Evolutionary conservation across 1,140 invertebrate genomes (phyloP), one percentile per base, ranked within the genome.

Genomic region (Xylocopa sonorina): DNA sequence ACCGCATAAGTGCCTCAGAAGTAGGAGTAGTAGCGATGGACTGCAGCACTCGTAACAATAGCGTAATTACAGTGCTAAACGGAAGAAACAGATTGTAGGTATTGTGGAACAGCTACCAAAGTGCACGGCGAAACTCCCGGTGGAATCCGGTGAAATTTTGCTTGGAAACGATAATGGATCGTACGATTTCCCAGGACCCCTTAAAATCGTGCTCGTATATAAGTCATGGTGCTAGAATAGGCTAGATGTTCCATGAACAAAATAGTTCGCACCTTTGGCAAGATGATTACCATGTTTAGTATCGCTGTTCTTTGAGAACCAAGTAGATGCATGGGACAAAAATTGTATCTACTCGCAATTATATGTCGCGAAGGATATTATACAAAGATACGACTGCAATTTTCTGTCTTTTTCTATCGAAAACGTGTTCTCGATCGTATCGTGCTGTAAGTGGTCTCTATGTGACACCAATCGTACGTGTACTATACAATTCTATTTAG

Each of bases 61-160:
- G 74, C 50, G 63, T 80, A 64, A 84, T 84, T 84, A 82, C 69
- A 41, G 69, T 60, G 72, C 55, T 74, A 75, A 82, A 58, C 69
- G 75, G 72, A 82, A 78, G 82, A 84, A 84, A 79, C 75, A 71
- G 76, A 78, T 80, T 82, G 75, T 69, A 78, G 74, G 68, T 80
- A 81, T 75, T 69, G 69, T 48, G 34, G 18, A 58, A 24, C 32
- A 73, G 51, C 38, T 53, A 60, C 58, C 46, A 34, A 76, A 80
- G 64, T 80, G 63, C 55, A 32, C 62, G 24, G 27, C 29, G 46
- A 29, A 78, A 53, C 58, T 78, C 67, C 68, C 57, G 12, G 9
- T 5, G 60, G 71, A 46, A 72, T 78, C 46, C 68, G 9, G 16
- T 18, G 71, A 79, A 74, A 79, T 79, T 79, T 79, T 43, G 60